phyloP scores from a whole-genome alignment of 2,888 invertebrate species.

The Diplolepis rosae region DNA sequence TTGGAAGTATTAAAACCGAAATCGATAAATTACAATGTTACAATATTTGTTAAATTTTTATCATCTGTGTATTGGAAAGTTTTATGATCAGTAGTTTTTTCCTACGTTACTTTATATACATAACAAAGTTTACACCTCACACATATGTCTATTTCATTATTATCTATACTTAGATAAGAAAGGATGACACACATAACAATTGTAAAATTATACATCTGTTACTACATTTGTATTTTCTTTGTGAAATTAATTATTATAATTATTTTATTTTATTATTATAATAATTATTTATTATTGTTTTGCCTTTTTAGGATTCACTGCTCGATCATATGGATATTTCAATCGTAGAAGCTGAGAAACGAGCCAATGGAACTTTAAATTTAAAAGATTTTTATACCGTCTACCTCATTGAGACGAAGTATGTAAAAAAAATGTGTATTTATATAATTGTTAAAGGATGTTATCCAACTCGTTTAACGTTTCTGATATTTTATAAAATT shows the following conservation, averaged over 20 bases:
- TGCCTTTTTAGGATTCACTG: conserved; percentile 77
- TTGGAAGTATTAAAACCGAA: background rate
- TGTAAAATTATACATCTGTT: too few species aligned
- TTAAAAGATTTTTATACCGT: conserved; percentile 86
- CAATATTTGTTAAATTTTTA: too few species aligned
- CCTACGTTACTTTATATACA: too few species aligned
- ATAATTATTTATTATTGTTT: background rate
- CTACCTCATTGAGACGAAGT: conserved; percentile 87
- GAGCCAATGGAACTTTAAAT: conserved; percentile 84
- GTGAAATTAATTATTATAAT: too few species aligned
- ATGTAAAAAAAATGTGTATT: conserved; percentile 64
- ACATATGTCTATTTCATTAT: too few species aligned
- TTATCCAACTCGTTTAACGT: background rate
- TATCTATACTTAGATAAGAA: too few species aligned
- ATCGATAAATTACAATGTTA: conserved; percentile 10
- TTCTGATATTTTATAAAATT: background rate
- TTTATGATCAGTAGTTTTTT: too few species aligned
- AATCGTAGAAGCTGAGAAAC: conserved; percentile 85
- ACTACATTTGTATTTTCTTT: too few species aligned
- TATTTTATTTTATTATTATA: background rate
- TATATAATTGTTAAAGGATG: background rate
- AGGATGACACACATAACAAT: too few species aligned
- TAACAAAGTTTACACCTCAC: too few species aligned
- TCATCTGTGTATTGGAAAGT: too few species aligned
- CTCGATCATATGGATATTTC: conserved; percentile 84